These are phyloP conservation scores for Eriocheir sinensis DNA, from an alignment of 1,140 invertebrate species.

Conservation along the genomic window DNA sequence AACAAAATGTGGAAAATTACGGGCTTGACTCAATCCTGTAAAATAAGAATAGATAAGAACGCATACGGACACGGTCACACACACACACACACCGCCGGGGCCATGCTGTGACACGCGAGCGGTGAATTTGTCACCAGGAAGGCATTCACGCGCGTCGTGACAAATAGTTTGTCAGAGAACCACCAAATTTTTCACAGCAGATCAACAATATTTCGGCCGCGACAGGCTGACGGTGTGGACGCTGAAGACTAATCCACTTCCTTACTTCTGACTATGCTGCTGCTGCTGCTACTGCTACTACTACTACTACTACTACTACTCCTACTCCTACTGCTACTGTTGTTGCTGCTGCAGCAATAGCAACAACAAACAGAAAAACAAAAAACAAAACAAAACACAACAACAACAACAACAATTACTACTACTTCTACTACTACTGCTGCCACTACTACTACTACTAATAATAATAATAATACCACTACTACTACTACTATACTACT, in stretches of 20 bases:
- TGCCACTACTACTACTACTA: neutral
- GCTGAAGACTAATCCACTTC: neutral
- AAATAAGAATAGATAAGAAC: neutral
- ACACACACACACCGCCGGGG: neutral
- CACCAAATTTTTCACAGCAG: conserved; percentile 47
- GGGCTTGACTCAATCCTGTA: no score
- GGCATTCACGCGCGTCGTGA: neutral
- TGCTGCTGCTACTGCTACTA: conserved; percentile 19
- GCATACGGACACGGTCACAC: conserved; percentile 2
- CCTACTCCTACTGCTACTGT: neutral
- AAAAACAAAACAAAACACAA: no score
- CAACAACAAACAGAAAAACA: no score
- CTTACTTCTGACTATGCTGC: neutral
- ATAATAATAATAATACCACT: neutral
- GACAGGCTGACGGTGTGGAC: neutral
- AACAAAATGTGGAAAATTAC: no score
- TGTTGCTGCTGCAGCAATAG: no score
- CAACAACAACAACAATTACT: neutral
- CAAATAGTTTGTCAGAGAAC: conserved; percentile 46
- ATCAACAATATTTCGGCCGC: neutral
- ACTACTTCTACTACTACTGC: neutral
- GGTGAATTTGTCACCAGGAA: conserved; percentile 25
- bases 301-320: conserved; percentile 20
- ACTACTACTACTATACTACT: conserved; percentile 9
- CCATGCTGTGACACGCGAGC: neutral